A percentile compares a stretch with the other conserved stretches of the same genome.
These are phyloP conservation scores for Meteorus sp. DNA, from an alignment of 1,140 invertebrate genomes.

Conservation along the genomic window DNA sequence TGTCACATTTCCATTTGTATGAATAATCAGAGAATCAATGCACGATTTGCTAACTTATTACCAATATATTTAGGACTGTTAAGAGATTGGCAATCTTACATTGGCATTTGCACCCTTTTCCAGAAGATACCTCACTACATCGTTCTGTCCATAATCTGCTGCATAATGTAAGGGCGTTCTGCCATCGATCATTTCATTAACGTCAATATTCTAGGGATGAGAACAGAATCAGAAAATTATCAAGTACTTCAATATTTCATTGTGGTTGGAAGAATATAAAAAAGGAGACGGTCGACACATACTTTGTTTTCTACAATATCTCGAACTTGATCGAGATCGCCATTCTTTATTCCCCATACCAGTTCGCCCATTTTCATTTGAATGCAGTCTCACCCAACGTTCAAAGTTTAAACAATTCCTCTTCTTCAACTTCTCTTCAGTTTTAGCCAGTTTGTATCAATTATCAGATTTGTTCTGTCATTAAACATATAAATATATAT, in stretches of 20 bases:
- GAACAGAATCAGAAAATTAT: conserved; percentile 19
- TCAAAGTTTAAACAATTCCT: background rate
- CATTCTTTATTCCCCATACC: conserved; percentile 93
- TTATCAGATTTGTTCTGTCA: background rate
- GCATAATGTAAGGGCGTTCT: conserved; percentile 86
- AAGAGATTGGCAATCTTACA: conserved; percentile 66
- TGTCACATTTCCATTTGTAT: conserved; percentile 50
- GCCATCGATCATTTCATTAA: conserved; percentile 85
- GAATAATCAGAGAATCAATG: background rate
- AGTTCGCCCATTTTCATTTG: conserved; percentile 72
- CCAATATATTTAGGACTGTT: background rate
- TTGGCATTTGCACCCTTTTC: conserved; percentile 89
- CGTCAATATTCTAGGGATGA: conserved; percentile 72
- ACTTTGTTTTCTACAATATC: conserved; percentile 85
- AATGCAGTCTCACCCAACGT: background rate
- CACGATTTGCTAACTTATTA: background rate
- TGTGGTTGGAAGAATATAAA: background rate
- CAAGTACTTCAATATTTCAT: conserved; percentile 5
- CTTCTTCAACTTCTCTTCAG: background rate
- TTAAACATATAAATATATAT: background rate
- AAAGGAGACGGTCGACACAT: conserved; percentile 31
- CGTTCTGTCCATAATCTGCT: conserved; percentile 91
- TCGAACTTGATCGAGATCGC: conserved; percentile 88
- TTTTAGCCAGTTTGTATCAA: conserved; percentile 17
- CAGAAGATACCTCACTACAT: conserved; percentile 87